Conservation (phyloP, 2,888 invertebrate species). For the Pandemis heparana region DNA sequence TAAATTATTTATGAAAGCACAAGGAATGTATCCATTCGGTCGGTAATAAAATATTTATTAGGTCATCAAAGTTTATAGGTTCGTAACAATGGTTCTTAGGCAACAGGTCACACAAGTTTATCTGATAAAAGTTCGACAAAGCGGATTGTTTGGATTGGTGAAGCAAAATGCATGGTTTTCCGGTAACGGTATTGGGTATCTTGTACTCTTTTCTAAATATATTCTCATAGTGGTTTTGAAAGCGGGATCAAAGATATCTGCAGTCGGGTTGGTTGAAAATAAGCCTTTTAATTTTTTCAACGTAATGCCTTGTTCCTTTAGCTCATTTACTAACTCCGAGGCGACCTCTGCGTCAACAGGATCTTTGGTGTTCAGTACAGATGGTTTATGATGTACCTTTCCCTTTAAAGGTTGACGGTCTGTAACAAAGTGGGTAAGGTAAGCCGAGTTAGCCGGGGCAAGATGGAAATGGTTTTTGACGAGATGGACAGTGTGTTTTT, state of each 20-base stretch:
- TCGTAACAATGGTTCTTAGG: not conserved
- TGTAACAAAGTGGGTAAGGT: not conserved
- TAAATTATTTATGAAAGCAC: not conserved
- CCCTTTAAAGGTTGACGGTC: not conserved
- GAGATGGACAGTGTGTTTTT: too few relatives aligned
- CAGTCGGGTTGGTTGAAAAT: not conserved
- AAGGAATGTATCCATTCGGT: too few relatives aligned
- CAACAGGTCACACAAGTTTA: not conserved
- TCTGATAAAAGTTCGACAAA: conserved; percentile 53
- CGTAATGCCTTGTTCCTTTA: not conserved
- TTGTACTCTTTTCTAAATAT: conserved; percentile 59
- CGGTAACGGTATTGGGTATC: conserved; percentile 60
- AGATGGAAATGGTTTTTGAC: too few relatives aligned
- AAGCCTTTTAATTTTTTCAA: not conserved
- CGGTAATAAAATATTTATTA: not conserved
- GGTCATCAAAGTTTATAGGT: not conserved
- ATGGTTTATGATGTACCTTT: not conserved
- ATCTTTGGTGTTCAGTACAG: not conserved
- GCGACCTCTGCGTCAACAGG: not conserved
- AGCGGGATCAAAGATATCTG: not conserved
- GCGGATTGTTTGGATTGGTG: conserved; percentile 58
- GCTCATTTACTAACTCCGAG: conserved; percentile 9
- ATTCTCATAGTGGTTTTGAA: conserved; percentile 54
- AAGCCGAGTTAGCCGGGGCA: too few relatives aligned
- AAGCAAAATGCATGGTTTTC: conserved; percentile 68